phyloP scores from a whole-genome alignment of 2,113 vertebrate species.

The Cavia porcellus region DNA sequence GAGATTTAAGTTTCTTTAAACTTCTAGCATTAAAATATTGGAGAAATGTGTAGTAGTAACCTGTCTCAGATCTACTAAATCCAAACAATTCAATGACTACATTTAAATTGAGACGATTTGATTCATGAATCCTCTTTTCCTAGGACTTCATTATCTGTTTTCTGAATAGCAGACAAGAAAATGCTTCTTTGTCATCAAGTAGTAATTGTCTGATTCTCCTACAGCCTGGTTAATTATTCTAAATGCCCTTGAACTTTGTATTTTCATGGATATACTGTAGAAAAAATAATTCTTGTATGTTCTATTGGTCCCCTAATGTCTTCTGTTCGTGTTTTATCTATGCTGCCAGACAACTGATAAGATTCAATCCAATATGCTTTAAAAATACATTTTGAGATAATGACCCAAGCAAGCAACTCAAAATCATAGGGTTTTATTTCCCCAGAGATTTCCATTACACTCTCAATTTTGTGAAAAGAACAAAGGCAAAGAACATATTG shows the following conservation, averaged over 20 bases:
- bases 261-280: not conserved
- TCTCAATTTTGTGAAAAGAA: not conserved
- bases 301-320: not conserved
- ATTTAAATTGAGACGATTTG: slow-evolving; percentile 45
- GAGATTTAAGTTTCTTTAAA: slow-evolving; percentile 65
- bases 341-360: not conserved
- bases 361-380: not conserved
- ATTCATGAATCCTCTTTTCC: slow-evolving; percentile 8
- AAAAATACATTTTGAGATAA: slow-evolving; percentile 51
- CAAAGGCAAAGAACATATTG: not conserved
- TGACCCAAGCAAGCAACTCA: slow-evolving; percentile 7
- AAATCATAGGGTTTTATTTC: slow-evolving; percentile 27
- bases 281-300: slow-evolving; percentile 6
- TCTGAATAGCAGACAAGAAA: slow-evolving; percentile 48
- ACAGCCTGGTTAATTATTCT: slow-evolving; percentile 24
- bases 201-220: slow-evolving; percentile 22
- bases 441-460: not conserved
- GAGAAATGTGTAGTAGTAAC: not conserved
- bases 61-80: slow-evolving; percentile 36
- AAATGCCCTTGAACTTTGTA: slow-evolving; percentile 6
- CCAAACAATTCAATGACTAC: not conserved
- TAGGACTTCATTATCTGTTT: slow-evolving; percentile 8
- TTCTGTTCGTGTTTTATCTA: not conserved
- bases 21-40: slow-evolving; percentile 15
- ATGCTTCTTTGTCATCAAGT: slow-evolving; percentile 46